Conservation (phyloP, 2,888 invertebrate genomes). For the Drosophila dives region DNA sequence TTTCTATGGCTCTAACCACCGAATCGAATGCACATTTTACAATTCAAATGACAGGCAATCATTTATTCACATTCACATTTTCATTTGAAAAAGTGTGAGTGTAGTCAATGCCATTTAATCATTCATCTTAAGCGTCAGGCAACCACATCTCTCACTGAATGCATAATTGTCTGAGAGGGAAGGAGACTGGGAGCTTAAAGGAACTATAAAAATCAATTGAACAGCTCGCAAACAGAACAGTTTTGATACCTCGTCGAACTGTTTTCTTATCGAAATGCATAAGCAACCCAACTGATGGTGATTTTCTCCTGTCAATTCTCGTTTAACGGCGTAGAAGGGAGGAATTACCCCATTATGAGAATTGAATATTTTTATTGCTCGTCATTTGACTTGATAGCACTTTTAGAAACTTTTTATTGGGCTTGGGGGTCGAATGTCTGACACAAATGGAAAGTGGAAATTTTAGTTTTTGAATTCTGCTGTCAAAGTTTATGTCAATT, state of each 20-base stretch:
- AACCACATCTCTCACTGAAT: slow-evolving; percentile 18
- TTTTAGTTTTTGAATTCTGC: neutral
- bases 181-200: neutral
- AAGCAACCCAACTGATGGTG: slow-evolving; percentile 29
- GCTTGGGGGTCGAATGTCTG: neutral
- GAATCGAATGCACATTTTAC: slow-evolving; percentile 61
- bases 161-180: slow-evolving; percentile 28
- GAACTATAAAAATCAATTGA: slow-evolving; percentile 33
- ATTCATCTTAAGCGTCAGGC: slow-evolving; percentile 35
- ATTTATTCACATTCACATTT: slow-evolving; percentile 29
- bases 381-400: slow-evolving; percentile 36
- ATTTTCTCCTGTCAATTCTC: slow-evolving; percentile 1
- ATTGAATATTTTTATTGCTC: slow-evolving; percentile 42
- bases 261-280: slow-evolving; percentile 20
- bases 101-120: slow-evolving; percentile 38
- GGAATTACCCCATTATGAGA: slow-evolving; percentile 33
- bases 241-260: slow-evolving; percentile 36
- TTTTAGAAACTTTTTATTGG: slow-evolving; percentile 19
- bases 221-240: slow-evolving; percentile 33
- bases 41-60: slow-evolving; percentile 57
- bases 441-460: neutral
- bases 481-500: neutral
- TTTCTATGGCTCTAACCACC: slow-evolving; percentile 47
- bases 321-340: neutral
- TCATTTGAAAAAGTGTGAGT: slow-evolving; percentile 10